Conservation (phyloP, 2,888 invertebrate genomes). For the Lagria hirta region DNA sequence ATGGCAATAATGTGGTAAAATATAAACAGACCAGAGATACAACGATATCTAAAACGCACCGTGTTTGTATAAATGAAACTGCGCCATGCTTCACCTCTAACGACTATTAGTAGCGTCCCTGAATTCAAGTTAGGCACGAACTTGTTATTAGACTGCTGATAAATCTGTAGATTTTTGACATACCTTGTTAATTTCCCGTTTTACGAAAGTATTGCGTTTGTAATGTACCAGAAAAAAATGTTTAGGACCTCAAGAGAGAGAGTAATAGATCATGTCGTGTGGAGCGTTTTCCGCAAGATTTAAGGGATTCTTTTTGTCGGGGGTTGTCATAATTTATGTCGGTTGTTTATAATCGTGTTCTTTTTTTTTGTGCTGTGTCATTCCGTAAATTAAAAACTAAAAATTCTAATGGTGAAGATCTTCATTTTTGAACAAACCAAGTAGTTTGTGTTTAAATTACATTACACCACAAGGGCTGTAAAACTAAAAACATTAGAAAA, state of each 20-base stretch:
- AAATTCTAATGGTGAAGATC: too few species aligned
- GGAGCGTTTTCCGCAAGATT: slow-evolving; percentile 51
- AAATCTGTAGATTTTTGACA: slow-evolving; percentile 47
- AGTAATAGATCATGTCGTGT: slow-evolving; percentile 50
- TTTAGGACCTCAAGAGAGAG: slow-evolving; percentile 43
- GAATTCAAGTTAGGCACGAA: slow-evolving; percentile 54
- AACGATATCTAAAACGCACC: slow-evolving; percentile 45
- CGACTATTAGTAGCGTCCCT: slow-evolving; percentile 53
- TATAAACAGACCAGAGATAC: slow-evolving; percentile 27
- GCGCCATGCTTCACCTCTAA: slow-evolving; percentile 55
- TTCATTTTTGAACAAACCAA: too few species aligned
- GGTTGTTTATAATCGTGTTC: too few species aligned
- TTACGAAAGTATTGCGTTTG: too few species aligned
- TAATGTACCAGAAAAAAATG: slow-evolving; percentile 15
- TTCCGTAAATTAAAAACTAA: too few species aligned
- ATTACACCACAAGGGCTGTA: too few species aligned
- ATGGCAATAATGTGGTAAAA: slow-evolving; percentile 29
- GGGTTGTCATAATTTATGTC: too few species aligned
- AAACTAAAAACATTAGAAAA: too few species aligned
- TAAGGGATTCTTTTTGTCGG: slow-evolving; percentile 48
- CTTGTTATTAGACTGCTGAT: slow-evolving; percentile 52
- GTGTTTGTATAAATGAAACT: slow-evolving; percentile 57
- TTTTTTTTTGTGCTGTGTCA: too few species aligned
- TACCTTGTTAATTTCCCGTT: slow-evolving; percentile 28
- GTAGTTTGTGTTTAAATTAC: too few species aligned